Evolutionary conservation across 2,797 vertebrate genomes (phyloP), one percentile per base, ranked within the genome.

Genomic region (Hydrolagus colliei): DNA sequence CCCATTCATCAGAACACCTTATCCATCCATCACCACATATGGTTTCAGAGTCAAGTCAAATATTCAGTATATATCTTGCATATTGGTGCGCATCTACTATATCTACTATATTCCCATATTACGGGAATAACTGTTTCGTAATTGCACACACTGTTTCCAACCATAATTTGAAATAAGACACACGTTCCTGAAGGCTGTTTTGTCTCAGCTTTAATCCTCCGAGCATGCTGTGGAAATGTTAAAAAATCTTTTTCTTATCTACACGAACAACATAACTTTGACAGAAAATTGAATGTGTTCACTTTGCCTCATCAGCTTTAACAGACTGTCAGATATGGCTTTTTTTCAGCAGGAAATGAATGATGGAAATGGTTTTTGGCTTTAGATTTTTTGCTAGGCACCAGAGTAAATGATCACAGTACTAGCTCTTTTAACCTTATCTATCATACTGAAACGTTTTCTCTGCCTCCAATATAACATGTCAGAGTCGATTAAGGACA

Each of bases 361-460:
- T 92, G 93, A 93, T 94, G 92, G 89, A 91, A 94, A 93, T 90
- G 91, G 89, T 88, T 92, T 93, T 91, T 91, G 91, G 91, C 92
- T 93, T 91, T 89, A 87, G 90, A 92, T 88, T 87, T 87, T 91
- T 92, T 90, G 88, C 88, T 86, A 91, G 92, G 89, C 91, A 88
- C 92, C 88, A 87, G 91, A 95, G 93, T 92, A 93, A 94, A 94
- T 93, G 93, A 94, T 95, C 93, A 93, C 93, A 93, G 92, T 90
- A 91, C 92, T 91, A 93, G 93, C 93, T 93, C 94, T 94, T 95
- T 94, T 94, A 95, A 95, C 93, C 95, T 95, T 96, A 94, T 95
- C 94, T 94, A 94, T 95, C 95, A 94, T 92, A 91, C 91, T 91
- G 93, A 94, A 94, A 93, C 92, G 91, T 93, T 93, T 93, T 92